Percentiles rank a stretch among this genome's conserved stretches.
phyloP scores from a whole-genome alignment of 2,797 vertebrate species.

The Melanotaenia boesemani region DNA sequence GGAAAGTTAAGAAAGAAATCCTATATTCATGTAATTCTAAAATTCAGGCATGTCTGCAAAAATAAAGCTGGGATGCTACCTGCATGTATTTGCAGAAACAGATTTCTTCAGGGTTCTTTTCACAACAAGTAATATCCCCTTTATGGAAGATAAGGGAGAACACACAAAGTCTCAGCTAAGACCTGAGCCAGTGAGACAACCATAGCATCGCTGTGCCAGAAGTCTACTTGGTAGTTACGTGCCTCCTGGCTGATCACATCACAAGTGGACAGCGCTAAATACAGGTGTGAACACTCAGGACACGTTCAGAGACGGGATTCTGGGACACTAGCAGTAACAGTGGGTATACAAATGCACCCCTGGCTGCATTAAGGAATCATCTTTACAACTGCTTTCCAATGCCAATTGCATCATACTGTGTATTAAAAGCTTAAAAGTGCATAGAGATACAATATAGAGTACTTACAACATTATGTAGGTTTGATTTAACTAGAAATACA shows the following conservation, averaged over 20 bases:
- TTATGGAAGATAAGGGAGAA: not conserved
- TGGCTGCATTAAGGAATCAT: no score
- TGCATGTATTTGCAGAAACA: not conserved
- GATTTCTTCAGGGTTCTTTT: not conserved
- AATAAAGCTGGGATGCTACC: not conserved
- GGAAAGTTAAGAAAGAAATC: not conserved
- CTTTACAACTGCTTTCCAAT: no score
- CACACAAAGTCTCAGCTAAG: not conserved
- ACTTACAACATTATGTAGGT: no score
- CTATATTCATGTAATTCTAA: not conserved
- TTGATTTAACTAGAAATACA: no score
- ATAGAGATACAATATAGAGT: no score
- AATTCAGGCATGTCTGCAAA: not conserved
- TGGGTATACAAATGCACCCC: not conserved
- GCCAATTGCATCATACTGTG: no score
- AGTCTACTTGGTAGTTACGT: not conserved
- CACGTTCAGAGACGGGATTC: no score
- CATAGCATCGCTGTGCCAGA: not conserved
- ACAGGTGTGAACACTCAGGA: not conserved
- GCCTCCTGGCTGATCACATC: not conserved
- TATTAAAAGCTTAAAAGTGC: no score
- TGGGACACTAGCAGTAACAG: not conserved
- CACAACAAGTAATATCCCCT: not conserved
- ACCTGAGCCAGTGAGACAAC: not conserved
- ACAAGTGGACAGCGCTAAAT: not conserved